Evolutionary conservation across 2,797 vertebrate genomes (phyloP).

Genomic region (Xenopus petersii): DNA sequence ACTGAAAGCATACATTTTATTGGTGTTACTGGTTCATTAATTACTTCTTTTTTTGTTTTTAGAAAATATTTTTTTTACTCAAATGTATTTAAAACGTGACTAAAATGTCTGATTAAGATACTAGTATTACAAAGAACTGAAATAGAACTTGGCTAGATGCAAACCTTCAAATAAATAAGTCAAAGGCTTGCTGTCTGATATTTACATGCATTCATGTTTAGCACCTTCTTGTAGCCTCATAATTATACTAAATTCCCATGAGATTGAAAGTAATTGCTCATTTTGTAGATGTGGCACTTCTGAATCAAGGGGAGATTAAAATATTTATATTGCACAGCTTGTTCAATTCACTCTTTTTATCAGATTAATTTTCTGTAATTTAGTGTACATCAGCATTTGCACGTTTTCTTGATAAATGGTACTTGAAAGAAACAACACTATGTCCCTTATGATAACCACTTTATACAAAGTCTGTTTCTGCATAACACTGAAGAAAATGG

Average conservation of each 20-base stretch:
- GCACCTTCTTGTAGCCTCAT: constrained; percentile 68
- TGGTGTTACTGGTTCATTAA: too few relatives aligned
- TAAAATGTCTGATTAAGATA: too few relatives aligned
- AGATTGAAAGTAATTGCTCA: constrained; percentile 83
- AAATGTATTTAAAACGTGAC: too few relatives aligned
- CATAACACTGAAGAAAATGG: constrained; percentile 34
- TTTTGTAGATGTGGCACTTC: constrained; percentile 83
- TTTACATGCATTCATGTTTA: constrained; percentile 72
- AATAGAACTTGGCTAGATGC: constrained; percentile 9
- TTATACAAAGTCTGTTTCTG: constrained; percentile 48
- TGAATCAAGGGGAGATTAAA: constrained; percentile 84
- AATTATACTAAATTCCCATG: constrained; percentile 74
- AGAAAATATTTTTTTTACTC: too few relatives aligned
- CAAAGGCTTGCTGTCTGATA: constrained; percentile 67
- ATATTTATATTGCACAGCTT: constrained; percentile 84
- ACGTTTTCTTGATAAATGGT: constrained; percentile 54
- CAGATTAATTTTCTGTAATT: constrained; percentile 74
- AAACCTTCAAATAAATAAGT: constrained; percentile 62
- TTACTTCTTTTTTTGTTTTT: too few relatives aligned
- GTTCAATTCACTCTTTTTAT: constrained; percentile 73
- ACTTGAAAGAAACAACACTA: constrained; percentile 65
- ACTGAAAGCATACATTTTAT: too few relatives aligned
- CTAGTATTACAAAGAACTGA: too few relatives aligned
- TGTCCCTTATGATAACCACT: constrained; percentile 51
- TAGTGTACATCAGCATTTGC: constrained; percentile 62